phyloP scores from a whole-genome alignment of 2,888 invertebrate genomes.

The Drosophila anceps region DNA sequence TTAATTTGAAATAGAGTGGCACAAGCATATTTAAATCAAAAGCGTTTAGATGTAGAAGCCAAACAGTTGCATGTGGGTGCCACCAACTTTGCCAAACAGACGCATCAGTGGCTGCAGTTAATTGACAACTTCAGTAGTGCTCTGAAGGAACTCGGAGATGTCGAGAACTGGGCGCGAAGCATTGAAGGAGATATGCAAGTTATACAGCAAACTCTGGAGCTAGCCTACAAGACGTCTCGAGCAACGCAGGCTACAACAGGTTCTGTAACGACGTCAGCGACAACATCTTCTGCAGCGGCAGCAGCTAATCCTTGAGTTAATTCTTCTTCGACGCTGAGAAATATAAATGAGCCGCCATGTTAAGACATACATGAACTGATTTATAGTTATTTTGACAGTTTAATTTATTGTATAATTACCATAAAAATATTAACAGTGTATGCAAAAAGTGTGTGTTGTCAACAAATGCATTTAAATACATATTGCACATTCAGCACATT shows the following conservation, averaged over 20 bases:
- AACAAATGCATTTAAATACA: constrained; percentile 26
- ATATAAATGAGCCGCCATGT: not conserved
- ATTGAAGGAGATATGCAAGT: constrained; percentile 98
- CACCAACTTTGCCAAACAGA: constrained; percentile 97
- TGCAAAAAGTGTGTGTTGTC: not conserved
- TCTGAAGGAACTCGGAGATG: constrained; percentile 98
- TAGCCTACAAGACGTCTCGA: constrained; percentile 93
- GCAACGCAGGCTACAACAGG: constrained; percentile 77
- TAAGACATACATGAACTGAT: constrained; percentile 6
- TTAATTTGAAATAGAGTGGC: constrained; percentile 89
- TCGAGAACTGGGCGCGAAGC: constrained; percentile 98
- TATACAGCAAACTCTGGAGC: constrained; percentile 95
- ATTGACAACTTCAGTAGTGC: constrained; percentile 95
- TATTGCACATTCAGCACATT: constrained; percentile 31
- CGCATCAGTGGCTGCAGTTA: constrained; percentile 97
- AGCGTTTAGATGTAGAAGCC: constrained; percentile 98
- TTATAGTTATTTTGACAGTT: constrained; percentile 23
- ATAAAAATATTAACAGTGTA: constrained; percentile 14
- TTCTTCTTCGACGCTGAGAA: not conserved
- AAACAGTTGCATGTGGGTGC: constrained; percentile 97
- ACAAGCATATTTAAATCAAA: constrained; percentile 99
- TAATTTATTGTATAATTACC: constrained; percentile 32
- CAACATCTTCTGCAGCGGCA: constrained; percentile 2
- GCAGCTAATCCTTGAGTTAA: not conserved
- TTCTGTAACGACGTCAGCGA: constrained; percentile 23